A percentile compares a stretch with the other conserved stretches of the same genome.
Conservation (phyloP, 2,888 invertebrate genomes). For the Trachelus iudaicus region DNA sequence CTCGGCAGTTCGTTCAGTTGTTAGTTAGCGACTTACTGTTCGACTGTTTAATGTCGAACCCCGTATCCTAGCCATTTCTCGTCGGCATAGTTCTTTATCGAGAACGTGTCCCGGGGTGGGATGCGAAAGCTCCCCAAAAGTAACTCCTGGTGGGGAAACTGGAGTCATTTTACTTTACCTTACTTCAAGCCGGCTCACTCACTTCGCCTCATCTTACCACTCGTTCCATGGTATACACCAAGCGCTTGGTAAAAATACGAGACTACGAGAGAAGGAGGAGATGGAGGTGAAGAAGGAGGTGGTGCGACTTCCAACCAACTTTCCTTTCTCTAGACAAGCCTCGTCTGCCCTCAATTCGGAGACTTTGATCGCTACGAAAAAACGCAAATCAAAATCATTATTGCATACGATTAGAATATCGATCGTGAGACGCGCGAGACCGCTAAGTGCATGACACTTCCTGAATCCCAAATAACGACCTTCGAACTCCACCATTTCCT, state of each 20-base stretch:
- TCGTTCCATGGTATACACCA: not conserved
- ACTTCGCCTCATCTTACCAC: not conserved
- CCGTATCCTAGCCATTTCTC: slow-evolving; percentile 36
- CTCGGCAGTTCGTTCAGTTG: not conserved
- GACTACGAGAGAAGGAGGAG: not conserved
- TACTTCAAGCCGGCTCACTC: not conserved
- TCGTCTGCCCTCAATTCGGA: slow-evolving; percentile 44
- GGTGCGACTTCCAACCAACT: slow-evolving; percentile 36
- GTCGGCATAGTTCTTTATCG: slow-evolving; percentile 48
- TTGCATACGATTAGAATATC: not conserved
- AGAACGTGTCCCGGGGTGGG: slow-evolving; percentile 45
- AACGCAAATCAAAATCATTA: slow-evolving; percentile 3
- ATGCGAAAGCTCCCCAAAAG: slow-evolving; percentile 51
- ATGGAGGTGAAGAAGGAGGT: slow-evolving; percentile 24
- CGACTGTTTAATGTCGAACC: slow-evolving; percentile 20
- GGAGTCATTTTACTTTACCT: not conserved
- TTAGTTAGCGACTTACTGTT: slow-evolving; percentile 10
- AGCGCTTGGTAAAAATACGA: not conserved
- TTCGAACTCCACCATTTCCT: not conserved
- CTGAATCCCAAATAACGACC: not conserved
- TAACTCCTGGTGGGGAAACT: slow-evolving; percentile 20
- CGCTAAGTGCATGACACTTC: not conserved
- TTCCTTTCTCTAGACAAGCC: slow-evolving; percentile 49
- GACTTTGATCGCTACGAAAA: slow-evolving; percentile 38
- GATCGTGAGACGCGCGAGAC: not conserved